phyloP scores from a whole-genome alignment of 2,888 invertebrate genomes.

The Andrena minutula region DNA sequence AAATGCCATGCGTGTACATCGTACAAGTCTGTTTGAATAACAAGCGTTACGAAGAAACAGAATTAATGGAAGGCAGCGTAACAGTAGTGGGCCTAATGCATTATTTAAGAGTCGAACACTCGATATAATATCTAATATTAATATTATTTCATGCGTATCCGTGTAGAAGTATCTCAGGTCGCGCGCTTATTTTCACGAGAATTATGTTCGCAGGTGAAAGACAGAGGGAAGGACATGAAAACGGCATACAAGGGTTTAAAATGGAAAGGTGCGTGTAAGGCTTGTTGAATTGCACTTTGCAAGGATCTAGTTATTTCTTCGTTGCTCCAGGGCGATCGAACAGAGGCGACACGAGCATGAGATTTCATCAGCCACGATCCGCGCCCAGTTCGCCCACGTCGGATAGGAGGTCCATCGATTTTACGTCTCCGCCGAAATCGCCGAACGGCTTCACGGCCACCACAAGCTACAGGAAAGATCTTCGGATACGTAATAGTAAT shows the following conservation, averaged over 20 bases:
- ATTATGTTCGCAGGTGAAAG: conserved; percentile 87
- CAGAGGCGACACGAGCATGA: conserved; percentile 77
- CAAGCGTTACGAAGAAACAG: background rate
- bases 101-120: background rate
- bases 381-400: conserved; percentile 90
- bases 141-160: background rate
- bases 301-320: background rate
- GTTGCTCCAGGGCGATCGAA: conserved; percentile 77
- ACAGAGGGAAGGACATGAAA: conserved; percentile 91
- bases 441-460: conserved; percentile 82
- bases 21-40: background rate
- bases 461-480: conserved; percentile 82
- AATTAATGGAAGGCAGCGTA: background rate
- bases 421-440: conserved; percentile 83
- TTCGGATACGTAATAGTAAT: conserved; percentile 81
- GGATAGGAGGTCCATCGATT: conserved; percentile 85
- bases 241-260: conserved; percentile 92
- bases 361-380: conserved; percentile 86
- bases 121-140: background rate
- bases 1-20: background rate
- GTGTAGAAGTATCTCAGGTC: background rate
- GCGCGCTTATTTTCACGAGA: background rate
- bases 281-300: background rate
- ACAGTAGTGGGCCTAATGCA: background rate
- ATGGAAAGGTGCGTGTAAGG: conserved; percentile 86